phyloP scores from a whole-genome alignment of 2,113 vertebrate genomes.

The Sterna hirundo region DNA sequence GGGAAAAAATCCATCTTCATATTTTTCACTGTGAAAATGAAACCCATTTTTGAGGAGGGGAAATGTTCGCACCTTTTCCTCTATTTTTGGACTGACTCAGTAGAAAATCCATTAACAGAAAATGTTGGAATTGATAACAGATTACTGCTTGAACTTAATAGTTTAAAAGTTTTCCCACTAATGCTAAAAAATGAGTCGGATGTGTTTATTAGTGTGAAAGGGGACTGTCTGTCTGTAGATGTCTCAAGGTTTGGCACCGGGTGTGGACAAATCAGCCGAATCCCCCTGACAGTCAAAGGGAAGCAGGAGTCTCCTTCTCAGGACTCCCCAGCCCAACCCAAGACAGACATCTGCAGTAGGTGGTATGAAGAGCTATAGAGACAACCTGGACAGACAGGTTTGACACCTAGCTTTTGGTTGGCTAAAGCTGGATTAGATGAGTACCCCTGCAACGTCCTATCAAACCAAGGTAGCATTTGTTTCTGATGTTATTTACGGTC shows the following conservation, averaged over 20 bases:
- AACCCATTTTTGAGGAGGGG: background rate
- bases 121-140: background rate
- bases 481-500: background rate
- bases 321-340: background rate
- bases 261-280: background rate
- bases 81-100: background rate
- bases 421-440: background rate
- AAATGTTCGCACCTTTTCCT: background rate
- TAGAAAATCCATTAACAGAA: background rate
- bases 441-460: background rate
- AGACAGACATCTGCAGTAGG: background rate
- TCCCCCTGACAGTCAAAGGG: background rate
- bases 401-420: background rate
- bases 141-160: background rate
- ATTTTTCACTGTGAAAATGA: background rate
- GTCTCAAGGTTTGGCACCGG: background rate
- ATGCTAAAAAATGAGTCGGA: background rate
- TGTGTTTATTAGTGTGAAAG: background rate
- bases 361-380: background rate
- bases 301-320: background rate
- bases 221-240: background rate
- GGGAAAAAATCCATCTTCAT: background rate
- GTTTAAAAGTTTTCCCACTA: background rate
- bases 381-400: background rate
- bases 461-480: background rate